Conservation (phyloP, 2,113 vertebrate species). For the Stomatorhinus ivindoensis region DNA sequence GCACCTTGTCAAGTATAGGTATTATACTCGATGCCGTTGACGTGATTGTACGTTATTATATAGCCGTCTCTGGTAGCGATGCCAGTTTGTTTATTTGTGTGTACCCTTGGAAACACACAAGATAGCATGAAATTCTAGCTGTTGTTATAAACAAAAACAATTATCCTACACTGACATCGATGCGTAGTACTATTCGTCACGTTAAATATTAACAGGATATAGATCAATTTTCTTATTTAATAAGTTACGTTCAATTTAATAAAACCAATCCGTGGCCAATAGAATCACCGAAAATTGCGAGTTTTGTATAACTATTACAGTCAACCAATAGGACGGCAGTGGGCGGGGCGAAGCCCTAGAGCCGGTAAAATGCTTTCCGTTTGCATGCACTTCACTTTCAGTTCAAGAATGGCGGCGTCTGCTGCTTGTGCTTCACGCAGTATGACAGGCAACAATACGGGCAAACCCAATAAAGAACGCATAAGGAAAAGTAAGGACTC, state of each 20-base stretch:
- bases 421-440: slow-evolving; percentile 63
- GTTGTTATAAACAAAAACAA: not conserved
- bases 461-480: slow-evolving; percentile 49
- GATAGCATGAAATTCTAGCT: not conserved
- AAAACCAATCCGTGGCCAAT: not conserved
- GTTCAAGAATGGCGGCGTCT: slow-evolving; percentile 72
- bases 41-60: not conserved
- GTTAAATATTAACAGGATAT: not conserved
- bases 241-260: not conserved
- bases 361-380: slow-evolving; percentile 29
- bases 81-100: not conserved
- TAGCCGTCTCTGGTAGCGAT: not conserved
- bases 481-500: slow-evolving; percentile 67
- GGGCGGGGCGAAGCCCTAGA: slow-evolving; percentile 28
- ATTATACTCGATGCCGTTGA: not conserved
- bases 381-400: slow-evolving; percentile 33
- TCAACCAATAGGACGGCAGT: slow-evolving; percentile 35
- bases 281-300: not conserved
- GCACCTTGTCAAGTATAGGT: not conserved
- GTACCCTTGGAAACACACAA: not conserved
- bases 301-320: not conserved
- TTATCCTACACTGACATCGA: not conserved
- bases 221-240: not conserved
- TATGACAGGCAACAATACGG: slow-evolving; percentile 32
- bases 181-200: not conserved